Evolutionary conservation across 2,113 vertebrate species (phyloP).

Genomic region (Serinus canaria): DNA sequence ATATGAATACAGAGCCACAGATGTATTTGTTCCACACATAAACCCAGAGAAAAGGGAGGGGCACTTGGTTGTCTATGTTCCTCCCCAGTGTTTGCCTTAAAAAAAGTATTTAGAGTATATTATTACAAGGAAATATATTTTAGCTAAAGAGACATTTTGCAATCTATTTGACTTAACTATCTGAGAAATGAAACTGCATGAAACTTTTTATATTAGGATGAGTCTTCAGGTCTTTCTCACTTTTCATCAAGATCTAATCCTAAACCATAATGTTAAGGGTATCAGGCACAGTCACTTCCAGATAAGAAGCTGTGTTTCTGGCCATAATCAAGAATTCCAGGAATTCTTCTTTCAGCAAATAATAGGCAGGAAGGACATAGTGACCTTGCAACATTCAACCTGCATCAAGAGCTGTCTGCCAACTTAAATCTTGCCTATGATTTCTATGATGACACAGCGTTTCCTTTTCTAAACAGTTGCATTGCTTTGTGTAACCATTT

Average conservation of each 20-base stretch:
- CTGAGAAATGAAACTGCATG: background rate
- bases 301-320: constrained; percentile 30
- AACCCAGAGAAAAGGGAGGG: background rate
- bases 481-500: background rate
- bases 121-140: background rate
- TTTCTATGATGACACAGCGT: background rate
- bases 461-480: background rate
- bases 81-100: background rate
- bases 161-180: background rate
- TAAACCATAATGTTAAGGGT: background rate
- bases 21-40: background rate
- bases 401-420: background rate
- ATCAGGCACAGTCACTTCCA: background rate
- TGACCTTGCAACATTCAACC: constrained; percentile 20
- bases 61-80: background rate
- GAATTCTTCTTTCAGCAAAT: constrained; percentile 36
- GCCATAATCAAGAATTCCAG: constrained; percentile 25
- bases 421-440: background rate
- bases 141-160: background rate
- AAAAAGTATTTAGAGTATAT: background rate
- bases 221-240: background rate
- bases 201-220: background rate
- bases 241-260: background rate
- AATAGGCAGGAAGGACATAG: background rate
- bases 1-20: background rate